Base-by-base conservation (phyloP, 2,113 vertebrate genomes). In the Athene noctua region DNA sequence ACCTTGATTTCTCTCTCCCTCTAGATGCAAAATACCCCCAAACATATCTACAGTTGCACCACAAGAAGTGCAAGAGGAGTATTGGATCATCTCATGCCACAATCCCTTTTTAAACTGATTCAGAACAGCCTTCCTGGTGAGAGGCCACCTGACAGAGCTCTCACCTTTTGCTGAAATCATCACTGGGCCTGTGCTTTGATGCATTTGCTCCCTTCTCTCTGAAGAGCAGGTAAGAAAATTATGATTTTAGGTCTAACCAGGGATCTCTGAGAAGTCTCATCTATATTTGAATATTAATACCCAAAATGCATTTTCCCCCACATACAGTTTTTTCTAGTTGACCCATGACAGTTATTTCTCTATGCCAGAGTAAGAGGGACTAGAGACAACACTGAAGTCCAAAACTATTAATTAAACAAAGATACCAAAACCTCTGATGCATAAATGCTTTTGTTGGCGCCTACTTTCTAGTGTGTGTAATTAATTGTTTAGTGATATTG, bases 11-110 rank as follows among this genome's bases (percentile, higher is more conserved):
- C 15, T 65, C 3, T 73, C 16, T 65, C 19, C 5, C 7, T 75
- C 18, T 80, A 32, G 12, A 11, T 63, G 6, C 6, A 9, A 7
- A 80, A 65, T 16, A 0, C 0, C 15, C 3, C 14, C 11, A 71
- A 25, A 25, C 3, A 8, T 12, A 38, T 2, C 11, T 63, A n/a
- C 0, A 0, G 6, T 40, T 73, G 14, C 5, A 70, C 6, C 7
- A 38, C 5, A 42, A 77, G 47, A 29, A 47, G 8, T 14, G 3
- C 2, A 55, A 68, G 36, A 75, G 10, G 11, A 59, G 1, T 51
- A 17, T 59, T 25, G 21, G 5, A 13, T 75, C 18, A 27, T 63
- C 8, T 14, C 4, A 44, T 68, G 30, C 30, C 26, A 17, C 0
- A 0, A 83, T 79, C 11, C 21, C 21, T 32, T 72, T 80, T 95